phyloP scores from a whole-genome alignment of 1,140 invertebrate species.

The Drosophila chauvacae region DNA sequence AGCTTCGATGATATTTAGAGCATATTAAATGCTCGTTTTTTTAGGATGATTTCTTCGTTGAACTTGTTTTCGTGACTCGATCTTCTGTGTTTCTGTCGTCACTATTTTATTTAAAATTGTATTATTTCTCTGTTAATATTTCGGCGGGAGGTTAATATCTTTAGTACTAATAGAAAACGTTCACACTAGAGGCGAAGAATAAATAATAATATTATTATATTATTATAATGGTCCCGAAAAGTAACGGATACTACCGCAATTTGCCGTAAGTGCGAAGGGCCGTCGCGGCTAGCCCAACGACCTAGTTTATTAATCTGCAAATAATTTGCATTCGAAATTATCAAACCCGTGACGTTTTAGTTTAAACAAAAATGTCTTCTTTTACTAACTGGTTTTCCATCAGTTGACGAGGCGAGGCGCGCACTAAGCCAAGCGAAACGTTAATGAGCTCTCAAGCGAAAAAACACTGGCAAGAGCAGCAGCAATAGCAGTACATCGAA shows the following conservation, averaged over 20 bases:
- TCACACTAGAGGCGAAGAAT: slow-evolving; percentile 10
- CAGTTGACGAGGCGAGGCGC: slow-evolving; percentile 63
- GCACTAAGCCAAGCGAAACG: slow-evolving; percentile 84
- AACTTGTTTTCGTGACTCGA: slow-evolving; percentile 5
- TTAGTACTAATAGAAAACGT: not conserved
- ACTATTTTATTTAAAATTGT: not conserved
- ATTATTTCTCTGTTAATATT: not conserved
- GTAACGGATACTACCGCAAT: slow-evolving; percentile 29
- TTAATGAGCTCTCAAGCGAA: slow-evolving; percentile 84
- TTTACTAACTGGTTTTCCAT: slow-evolving; percentile 70
- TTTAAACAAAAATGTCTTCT: slow-evolving; percentile 57
- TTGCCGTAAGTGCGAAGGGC: slow-evolving; percentile 25
- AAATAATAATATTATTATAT: not conserved
- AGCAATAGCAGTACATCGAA: slow-evolving; percentile 18
- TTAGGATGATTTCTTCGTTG: slow-evolving; percentile 5
- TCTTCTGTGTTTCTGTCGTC: slow-evolving; percentile 4
- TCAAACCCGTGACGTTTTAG: slow-evolving; percentile 47
- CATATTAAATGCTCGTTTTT: not conserved
- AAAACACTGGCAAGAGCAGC: slow-evolving; percentile 73
- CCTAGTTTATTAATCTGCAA: slow-evolving; percentile 41
- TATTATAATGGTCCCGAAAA: slow-evolving; percentile 2
- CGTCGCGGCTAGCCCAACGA: slow-evolving; percentile 62
- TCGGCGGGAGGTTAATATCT: slow-evolving; percentile 20
- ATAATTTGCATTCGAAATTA: slow-evolving; percentile 67
- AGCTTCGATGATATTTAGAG: slow-evolving; percentile 1